Conservation (phyloP, 2,113 vertebrate genomes). For the Plectropomus leopardus region DNA sequence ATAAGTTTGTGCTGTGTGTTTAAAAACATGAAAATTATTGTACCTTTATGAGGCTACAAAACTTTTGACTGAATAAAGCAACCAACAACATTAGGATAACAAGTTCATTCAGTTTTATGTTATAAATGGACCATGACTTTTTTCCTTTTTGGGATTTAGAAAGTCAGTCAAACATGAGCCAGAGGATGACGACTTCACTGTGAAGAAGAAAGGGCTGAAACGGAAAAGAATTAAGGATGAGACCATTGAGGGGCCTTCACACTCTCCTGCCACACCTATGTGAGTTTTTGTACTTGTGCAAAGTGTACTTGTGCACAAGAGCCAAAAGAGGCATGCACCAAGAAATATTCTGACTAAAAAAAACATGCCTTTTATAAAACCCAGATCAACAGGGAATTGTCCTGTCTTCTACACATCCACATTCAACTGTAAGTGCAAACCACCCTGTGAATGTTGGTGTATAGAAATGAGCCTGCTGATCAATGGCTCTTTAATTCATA, state of each 20-base stretch:
- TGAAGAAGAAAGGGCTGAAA: conserved; percentile 72
- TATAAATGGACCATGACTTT: background rate
- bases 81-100: background rate
- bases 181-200: conserved; percentile 66
- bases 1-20: background rate
- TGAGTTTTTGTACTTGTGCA: no score
- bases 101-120: background rate
- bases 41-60: background rate
- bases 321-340: no score
- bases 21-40: background rate
- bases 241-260: conserved; percentile 14
- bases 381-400: background rate
- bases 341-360: no score
- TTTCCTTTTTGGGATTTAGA: conserved; percentile 22
- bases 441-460: background rate
- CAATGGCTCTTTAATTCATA: background rate
- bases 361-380: no score
- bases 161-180: conserved; percentile 62
- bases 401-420: background rate
- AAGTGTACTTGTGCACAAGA: no score
- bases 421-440: background rate
- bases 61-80: background rate
- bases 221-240: conserved; percentile 79
- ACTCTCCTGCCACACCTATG: conserved; percentile 11
- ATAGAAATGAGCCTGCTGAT: background rate